A percentile compares a stretch with the other conserved stretches of the same genome.
phyloP scores from a whole-genome alignment of 2,797 vertebrate species.

The Agapornis canus region DNA sequence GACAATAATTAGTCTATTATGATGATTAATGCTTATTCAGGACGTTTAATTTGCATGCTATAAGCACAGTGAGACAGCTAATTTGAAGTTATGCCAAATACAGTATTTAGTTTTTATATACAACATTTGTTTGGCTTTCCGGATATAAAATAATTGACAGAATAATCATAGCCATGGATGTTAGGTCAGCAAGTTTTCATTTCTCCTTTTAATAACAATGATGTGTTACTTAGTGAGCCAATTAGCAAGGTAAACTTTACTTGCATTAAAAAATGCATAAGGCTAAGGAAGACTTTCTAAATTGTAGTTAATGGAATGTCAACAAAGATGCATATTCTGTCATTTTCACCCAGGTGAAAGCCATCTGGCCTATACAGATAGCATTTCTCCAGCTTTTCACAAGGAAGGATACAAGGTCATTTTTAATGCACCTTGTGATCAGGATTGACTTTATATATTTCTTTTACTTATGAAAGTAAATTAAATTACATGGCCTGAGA shows the following conservation, averaged over 20 bases:
- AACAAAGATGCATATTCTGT: constrained; percentile 68
- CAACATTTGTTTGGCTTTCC: constrained; percentile 79
- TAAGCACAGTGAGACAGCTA: constrained; percentile 60
- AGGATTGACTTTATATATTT: constrained; percentile 11
- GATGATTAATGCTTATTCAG: constrained; percentile 72
- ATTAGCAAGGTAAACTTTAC: constrained; percentile 66
- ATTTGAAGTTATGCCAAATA: constrained; percentile 76
- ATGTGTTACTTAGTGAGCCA: constrained; percentile 64
- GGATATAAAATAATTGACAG: constrained; percentile 83
- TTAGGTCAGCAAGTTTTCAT: constrained; percentile 66
- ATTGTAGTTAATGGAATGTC: constrained; percentile 72
- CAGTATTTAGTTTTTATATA: constrained; percentile 77
- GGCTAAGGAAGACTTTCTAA: constrained; percentile 47
- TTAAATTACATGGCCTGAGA: constrained; percentile 12
- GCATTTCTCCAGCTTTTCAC: constrained; percentile 12
- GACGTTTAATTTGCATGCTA: constrained; percentile 64
- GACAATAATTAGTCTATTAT: constrained; percentile 70
- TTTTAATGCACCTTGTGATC: constrained; percentile 28
- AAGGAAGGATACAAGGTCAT: constrained; percentile 50
- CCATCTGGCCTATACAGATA: constrained; percentile 63
- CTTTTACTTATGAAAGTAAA: constrained; percentile 32
- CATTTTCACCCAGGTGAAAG: constrained; percentile 59
- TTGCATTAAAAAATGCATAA: not conserved
- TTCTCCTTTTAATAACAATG: constrained; percentile 54
- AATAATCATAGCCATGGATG: constrained; percentile 77